phyloP scores from a whole-genome alignment of 1,140 invertebrate genomes.

The Leguminivora glycinivorella region DNA sequence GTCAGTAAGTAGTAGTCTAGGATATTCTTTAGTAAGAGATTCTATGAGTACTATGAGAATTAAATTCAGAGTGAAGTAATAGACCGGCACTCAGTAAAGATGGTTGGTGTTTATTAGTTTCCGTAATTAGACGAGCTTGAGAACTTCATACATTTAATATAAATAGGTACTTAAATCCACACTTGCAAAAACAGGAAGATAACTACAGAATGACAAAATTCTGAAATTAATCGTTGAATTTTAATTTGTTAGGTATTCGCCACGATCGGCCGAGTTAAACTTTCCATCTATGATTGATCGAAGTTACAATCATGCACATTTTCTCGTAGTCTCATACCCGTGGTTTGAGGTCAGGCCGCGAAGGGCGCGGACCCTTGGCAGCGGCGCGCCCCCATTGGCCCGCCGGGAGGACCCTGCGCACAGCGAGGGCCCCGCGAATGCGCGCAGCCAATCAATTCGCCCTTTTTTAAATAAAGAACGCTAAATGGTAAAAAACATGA shows the following conservation, averaged over 20 bases:
- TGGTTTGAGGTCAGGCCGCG: constrained; percentile 2
- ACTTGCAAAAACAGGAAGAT: too few relatives aligned
- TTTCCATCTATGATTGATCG: background rate
- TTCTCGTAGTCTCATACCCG: constrained; percentile 1
- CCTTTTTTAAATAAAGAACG: constrained; percentile 74
- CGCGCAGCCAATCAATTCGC: constrained; percentile 75
- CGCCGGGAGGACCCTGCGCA: constrained; percentile 59
- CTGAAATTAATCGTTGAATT: too few relatives aligned
- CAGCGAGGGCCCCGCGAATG: constrained; percentile 44
- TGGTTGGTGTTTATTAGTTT: too few relatives aligned
- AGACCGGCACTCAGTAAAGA: too few relatives aligned
- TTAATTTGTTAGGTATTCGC: background rate
- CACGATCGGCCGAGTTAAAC: background rate
- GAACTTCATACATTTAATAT: too few relatives aligned
- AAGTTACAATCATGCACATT: background rate
- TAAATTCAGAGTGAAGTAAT: too few relatives aligned
- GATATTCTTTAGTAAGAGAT: too few relatives aligned
- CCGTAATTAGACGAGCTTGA: too few relatives aligned
- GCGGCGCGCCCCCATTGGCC: constrained; percentile 53
- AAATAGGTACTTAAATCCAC: too few relatives aligned
- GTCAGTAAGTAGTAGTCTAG: too few relatives aligned
- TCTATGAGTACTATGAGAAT: too few relatives aligned
- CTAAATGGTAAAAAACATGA: constrained; percentile 64
- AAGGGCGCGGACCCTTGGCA: constrained; percentile 65
- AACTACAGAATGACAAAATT: too few relatives aligned